Percentiles rank a stretch among this genome's conserved stretches.
These are phyloP conservation scores for Phytoseiulus persimilis DNA, from an alignment of 2,888 invertebrate species.

Conservation along the genomic window DNA sequence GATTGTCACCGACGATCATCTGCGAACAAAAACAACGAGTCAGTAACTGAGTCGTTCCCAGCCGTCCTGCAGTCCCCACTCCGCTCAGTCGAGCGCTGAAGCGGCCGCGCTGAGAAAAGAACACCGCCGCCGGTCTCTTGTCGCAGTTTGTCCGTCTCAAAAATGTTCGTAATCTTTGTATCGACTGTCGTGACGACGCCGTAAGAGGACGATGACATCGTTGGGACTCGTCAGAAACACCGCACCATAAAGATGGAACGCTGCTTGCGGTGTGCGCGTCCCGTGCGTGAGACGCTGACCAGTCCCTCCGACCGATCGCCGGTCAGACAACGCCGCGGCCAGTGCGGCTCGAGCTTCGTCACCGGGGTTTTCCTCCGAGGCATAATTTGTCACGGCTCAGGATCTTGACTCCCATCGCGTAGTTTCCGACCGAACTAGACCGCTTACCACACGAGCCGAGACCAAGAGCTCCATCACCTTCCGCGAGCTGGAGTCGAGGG, in stretches of 20 bases:
- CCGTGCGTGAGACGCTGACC: neutral
- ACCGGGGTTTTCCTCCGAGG: neutral
- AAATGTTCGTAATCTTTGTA: neutral
- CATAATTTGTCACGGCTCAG: neutral
- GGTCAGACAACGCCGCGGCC: neutral
- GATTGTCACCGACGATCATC: neutral
- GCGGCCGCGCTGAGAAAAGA: neutral
- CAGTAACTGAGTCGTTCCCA: neutral
- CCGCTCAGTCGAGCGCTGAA: neutral
- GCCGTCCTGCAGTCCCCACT: too few species aligned
- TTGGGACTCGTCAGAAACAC: neutral
- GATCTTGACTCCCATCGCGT: too few species aligned
- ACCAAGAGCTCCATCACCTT: too few species aligned
- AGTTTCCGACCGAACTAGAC: too few species aligned
- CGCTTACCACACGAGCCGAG: too few species aligned
- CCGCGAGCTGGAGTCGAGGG: too few species aligned
- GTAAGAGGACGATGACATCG: constrained; percentile 5
- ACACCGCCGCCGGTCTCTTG: neutral
- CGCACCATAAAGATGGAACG: neutral
- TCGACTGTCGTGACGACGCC: neutral
- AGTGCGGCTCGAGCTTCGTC: neutral
- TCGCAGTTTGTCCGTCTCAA: neutral
- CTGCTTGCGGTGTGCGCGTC: neutral
- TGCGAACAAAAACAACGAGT: neutral
- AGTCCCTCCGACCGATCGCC: neutral